phyloP scores from a whole-genome alignment of 2,888 invertebrate genomes.

The Trachelus iudaicus region DNA sequence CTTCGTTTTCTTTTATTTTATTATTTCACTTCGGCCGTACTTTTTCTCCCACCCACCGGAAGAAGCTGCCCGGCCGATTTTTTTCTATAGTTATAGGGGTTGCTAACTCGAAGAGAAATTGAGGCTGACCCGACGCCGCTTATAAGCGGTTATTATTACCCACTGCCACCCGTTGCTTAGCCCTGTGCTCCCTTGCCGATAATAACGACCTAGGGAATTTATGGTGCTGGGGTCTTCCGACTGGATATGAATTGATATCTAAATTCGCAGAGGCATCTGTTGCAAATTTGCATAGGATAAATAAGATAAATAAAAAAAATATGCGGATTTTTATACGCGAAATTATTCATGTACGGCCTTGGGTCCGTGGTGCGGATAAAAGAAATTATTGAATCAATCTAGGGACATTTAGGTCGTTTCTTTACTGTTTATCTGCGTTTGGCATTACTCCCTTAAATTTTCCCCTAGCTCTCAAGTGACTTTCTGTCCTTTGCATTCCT shows the following conservation, averaged over 20 bases:
- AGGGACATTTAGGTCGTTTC: background rate
- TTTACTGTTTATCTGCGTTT: background rate
- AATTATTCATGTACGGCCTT: background rate
- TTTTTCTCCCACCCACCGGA: background rate
- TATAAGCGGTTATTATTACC: background rate
- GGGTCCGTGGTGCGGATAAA: background rate
- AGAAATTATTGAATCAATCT: background rate
- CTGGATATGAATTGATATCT: background rate
- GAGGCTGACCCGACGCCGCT: background rate
- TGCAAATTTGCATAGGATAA: background rate
- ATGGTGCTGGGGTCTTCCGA: background rate
- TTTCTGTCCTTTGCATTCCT: background rate
- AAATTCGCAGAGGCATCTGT: background rate
- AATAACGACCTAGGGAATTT: background rate
- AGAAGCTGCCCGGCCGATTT: background rate
- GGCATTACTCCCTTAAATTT: background rate
- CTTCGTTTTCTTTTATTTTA: background rate
- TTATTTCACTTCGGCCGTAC: background rate
- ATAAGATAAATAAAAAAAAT: background rate
- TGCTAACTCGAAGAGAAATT: background rate
- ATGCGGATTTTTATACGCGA: background rate
- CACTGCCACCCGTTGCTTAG: background rate
- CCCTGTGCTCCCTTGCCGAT: background rate
- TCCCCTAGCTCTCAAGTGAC: background rate
- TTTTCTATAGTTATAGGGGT: background rate